phyloP scores from a whole-genome alignment of 2,113 vertebrate genomes.

The Pavo muticus region DNA sequence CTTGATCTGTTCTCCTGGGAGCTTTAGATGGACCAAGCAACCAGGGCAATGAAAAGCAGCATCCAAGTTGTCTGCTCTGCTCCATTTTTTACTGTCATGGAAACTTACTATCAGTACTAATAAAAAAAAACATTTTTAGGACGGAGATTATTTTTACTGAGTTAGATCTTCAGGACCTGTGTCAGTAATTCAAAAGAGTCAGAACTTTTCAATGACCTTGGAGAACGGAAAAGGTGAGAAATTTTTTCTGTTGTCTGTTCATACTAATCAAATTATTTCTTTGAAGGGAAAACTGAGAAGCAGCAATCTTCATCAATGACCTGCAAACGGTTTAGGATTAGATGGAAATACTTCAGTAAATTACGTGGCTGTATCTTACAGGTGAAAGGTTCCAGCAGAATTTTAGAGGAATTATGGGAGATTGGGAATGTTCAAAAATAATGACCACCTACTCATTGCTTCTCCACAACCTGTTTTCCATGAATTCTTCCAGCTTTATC shows the following conservation, averaged over 20 bases:
- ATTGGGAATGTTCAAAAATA: background rate
- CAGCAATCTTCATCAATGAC: background rate
- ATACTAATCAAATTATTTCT: background rate
- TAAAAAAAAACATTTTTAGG: background rate
- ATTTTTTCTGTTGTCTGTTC: background rate
- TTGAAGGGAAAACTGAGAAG: background rate
- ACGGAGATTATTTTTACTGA: background rate
- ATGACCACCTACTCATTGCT: background rate
- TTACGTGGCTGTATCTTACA: background rate
- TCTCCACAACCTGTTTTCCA: background rate
- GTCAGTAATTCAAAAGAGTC: background rate
- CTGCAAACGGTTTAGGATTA: background rate
- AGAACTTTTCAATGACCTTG: background rate
- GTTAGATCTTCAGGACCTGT: background rate
- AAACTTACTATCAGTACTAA: background rate
- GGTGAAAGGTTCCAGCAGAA: background rate
- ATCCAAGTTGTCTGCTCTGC: rapidly evolving
- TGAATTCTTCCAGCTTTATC: background rate
- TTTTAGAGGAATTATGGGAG: background rate
- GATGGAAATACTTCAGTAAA: background rate
- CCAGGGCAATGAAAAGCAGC: background rate
- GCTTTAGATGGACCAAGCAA: background rate
- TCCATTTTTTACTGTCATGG: background rate
- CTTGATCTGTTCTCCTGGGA: background rate
- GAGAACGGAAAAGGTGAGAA: background rate